Percentiles rank a stretch among this genome's conserved stretches.
These are phyloP conservation scores for Halichoerus grypus DNA, from an alignment of 2,113 vertebrate genomes.

Conservation along the genomic window DNA sequence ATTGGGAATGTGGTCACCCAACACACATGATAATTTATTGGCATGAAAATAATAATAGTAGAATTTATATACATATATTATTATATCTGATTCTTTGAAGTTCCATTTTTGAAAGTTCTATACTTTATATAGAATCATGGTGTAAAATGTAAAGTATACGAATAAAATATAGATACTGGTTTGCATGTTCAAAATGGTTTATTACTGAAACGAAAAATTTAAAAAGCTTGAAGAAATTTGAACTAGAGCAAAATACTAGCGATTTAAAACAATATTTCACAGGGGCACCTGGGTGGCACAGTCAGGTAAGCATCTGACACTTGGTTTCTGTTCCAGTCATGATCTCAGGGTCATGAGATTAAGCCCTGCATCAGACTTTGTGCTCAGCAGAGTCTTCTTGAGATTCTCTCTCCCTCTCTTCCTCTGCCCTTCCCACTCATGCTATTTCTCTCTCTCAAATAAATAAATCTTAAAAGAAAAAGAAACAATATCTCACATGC, in stretches of 20 bases:
- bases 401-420: background rate
- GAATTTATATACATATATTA: background rate
- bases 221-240: background rate
- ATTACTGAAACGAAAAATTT: background rate
- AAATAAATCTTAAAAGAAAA: background rate
- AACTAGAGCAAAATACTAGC: background rate
- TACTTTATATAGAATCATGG: background rate
- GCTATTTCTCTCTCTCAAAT: background rate
- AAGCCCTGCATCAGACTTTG: background rate
- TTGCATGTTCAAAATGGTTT: background rate
- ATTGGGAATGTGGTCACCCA: background rate
- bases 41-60: background rate
- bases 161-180: background rate
- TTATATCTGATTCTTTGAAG: background rate
- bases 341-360: background rate
- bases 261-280: background rate
- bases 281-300: background rate
- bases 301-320: background rate
- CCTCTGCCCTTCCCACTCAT: background rate
- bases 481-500: background rate
- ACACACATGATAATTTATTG: background rate
- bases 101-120: background rate
- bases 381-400: background rate
- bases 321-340: background rate
- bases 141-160: background rate